Evolutionary conservation across 2,113 vertebrate genomes (phyloP).

Genomic region (Triplophysa tibetana): DNA sequence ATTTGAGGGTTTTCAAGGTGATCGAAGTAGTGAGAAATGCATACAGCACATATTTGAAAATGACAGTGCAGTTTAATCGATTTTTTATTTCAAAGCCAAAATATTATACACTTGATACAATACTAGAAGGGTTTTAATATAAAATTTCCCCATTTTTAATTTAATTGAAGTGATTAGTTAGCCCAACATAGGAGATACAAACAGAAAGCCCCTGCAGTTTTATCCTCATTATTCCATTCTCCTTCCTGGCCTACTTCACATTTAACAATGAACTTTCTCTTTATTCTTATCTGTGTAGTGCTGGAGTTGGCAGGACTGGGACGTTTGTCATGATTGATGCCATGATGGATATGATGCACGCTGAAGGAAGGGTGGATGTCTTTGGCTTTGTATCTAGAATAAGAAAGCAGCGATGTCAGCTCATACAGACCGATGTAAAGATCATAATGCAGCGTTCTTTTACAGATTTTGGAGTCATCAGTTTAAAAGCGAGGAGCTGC

Average conservation of each 20-base stretch:
- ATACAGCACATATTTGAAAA: not conserved
- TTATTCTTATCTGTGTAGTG: slow-evolving; percentile 68
- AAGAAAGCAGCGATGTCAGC: slow-evolving; percentile 92
- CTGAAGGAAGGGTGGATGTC: slow-evolving; percentile 87
- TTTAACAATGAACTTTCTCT: slow-evolving; percentile 40
- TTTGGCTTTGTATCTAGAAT: slow-evolving; percentile 91
- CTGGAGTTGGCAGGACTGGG: slow-evolving; percentile 93
- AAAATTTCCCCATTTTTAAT: not conserved
- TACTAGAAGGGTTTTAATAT: not conserved
- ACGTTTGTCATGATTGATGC: slow-evolving; percentile 96
- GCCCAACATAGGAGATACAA: not conserved
- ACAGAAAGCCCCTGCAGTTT: not conserved
- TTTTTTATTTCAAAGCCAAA: too few relatives aligned
- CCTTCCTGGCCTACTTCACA: slow-evolving; percentile 15
- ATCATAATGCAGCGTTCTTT: not conserved
- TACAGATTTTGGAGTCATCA: not conserved
- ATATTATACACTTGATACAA: not conserved
- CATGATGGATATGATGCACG: slow-evolving; percentile 93
- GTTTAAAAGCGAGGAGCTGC: not conserved
- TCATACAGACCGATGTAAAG: slow-evolving; percentile 96
- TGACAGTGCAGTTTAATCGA: not conserved
- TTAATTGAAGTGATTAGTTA: not conserved
- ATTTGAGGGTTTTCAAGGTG: too few relatives aligned
- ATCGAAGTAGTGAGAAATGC: too few relatives aligned
- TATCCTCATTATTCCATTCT: slow-evolving; percentile 1